Evolutionary conservation across 2,888 invertebrate genomes (phyloP).

Genomic region (Allacma fusca): DNA sequence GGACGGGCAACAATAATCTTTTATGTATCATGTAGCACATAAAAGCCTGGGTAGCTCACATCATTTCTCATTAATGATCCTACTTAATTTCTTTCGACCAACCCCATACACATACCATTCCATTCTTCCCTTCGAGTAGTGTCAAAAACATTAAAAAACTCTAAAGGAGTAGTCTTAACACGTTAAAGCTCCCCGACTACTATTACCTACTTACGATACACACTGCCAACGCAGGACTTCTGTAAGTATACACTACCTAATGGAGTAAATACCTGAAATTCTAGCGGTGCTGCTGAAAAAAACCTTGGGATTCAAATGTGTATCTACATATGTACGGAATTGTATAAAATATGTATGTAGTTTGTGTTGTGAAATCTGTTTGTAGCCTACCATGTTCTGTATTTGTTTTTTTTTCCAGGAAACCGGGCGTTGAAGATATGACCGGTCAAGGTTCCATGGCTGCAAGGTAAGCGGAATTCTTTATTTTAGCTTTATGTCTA

Average conservation of each 20-base stretch:
- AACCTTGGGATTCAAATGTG: too few relatives aligned
- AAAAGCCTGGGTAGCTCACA: constrained; percentile 36
- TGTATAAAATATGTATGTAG: too few relatives aligned
- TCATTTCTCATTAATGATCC: constrained; percentile 39
- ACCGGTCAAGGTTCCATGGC: constrained; percentile 52
- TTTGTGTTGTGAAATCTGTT: not conserved
- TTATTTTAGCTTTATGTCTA: not conserved
- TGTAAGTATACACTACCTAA: not conserved
- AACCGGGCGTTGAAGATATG: constrained; percentile 61
- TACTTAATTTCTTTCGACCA: constrained; percentile 37
- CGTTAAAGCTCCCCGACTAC: too few relatives aligned
- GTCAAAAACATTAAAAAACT: constrained; percentile 6
- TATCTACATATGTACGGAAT: too few relatives aligned
- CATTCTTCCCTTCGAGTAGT: constrained; percentile 9
- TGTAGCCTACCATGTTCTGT: constrained; percentile 21
- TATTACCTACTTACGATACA: too few relatives aligned
- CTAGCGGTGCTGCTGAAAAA: too few relatives aligned
- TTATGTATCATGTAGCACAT: constrained; percentile 31
- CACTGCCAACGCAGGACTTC: too few relatives aligned
- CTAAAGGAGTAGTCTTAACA: not conserved
- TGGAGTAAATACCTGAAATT: too few relatives aligned
- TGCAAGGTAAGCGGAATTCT: constrained; percentile 50
- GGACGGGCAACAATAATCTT: constrained; percentile 16
- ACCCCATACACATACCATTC: constrained; percentile 10
- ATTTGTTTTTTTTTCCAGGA: constrained; percentile 51